Base-by-base conservation (phyloP, 2,797 vertebrate species). In the Adrianichthys oophorus region DNA sequence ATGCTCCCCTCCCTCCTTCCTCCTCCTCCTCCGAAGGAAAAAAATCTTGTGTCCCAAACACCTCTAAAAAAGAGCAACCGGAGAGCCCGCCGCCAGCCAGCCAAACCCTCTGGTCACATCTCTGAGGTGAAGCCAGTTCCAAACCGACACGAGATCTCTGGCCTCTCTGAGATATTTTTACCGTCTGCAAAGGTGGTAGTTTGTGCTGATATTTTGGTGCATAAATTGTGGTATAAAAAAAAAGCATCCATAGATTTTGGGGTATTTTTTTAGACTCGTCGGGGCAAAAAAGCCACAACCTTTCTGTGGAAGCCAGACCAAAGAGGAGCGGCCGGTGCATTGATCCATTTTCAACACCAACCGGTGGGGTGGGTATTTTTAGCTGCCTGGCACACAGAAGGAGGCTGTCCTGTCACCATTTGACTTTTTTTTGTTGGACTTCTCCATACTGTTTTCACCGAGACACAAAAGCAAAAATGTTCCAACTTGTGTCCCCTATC, bases 311-410 rank as follows among this genome's bases (percentile, higher is more conserved):
- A 29, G 26, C 46, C 56, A 70, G 74, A 56, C 71, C 32, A 32
- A 24, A 49, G 66, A 66, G 74, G 64, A 60, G 77, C 56, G 53
- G 54, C 54, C 46, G 59, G 49, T 66, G 78, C 60, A 80, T 76
- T 77, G 67, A 84, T 88, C 84, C 63, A 74, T 72, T 84, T 88
- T 82, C 79, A 78, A 75, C 84, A 78, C 82, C 78, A 83, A 83
- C 86, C 62, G 0, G 26, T 0, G 56, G 68, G 0, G 26, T 0
- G 56, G 68, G 70, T 84, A 83, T 87, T 87, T 83, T 80, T 84
- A 80, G 81, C 67, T 29, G 61, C 62, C 70, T 80, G 77, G 80
- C 74, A 70, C 78, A 71, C 64, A 59, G 68, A 70, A 60, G 55
- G 68, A 77, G 76, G 60, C 67, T 10, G 21, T 26, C 63, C 48